Evolutionary conservation across 2,888 invertebrate genomes (phyloP).

Genomic region (Arge pagana): DNA sequence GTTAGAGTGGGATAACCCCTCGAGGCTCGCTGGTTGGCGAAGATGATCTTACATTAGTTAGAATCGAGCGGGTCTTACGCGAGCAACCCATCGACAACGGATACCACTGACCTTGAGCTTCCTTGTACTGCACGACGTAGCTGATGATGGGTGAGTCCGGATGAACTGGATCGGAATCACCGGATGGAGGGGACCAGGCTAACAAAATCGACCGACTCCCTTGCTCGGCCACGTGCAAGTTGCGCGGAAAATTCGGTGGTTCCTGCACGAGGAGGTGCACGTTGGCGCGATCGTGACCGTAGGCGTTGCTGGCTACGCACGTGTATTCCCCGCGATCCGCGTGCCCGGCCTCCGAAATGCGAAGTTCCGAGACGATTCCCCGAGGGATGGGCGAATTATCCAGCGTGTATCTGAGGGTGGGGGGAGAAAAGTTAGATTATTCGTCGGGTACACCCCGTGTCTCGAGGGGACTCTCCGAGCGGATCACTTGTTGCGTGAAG

Average conservation of each 20-base stretch:
- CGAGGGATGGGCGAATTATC: constrained; percentile 54
- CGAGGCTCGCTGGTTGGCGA: too few species aligned
- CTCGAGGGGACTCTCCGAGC: too few species aligned
- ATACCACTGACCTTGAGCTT: constrained; percentile 60
- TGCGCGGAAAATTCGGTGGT: constrained; percentile 66
- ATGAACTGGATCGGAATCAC: constrained; percentile 56
- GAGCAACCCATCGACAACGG: too few species aligned
- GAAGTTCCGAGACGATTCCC: constrained; percentile 63
- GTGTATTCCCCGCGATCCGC: constrained; percentile 66
- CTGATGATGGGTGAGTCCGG: constrained; percentile 62
- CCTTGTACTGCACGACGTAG: constrained; percentile 67
- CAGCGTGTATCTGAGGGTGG: constrained; percentile 44
- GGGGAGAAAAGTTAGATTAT: constrained; percentile 19
- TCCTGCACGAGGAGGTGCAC: constrained; percentile 62
- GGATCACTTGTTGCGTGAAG: too few species aligned
- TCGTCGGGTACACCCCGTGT: too few species aligned
- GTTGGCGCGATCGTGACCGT: constrained; percentile 64
- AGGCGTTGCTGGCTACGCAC: constrained; percentile 67
- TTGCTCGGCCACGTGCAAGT: constrained; percentile 63
- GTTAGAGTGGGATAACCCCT: too few species aligned
- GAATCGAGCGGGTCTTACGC: too few species aligned
- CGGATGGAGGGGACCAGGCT: constrained; percentile 61
- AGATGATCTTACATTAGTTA: too few species aligned
- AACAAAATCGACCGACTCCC: constrained; percentile 64
- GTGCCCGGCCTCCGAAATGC: constrained; percentile 61